Conservation (phyloP, 2,888 invertebrate genomes). For the Eilema caniola region DNA sequence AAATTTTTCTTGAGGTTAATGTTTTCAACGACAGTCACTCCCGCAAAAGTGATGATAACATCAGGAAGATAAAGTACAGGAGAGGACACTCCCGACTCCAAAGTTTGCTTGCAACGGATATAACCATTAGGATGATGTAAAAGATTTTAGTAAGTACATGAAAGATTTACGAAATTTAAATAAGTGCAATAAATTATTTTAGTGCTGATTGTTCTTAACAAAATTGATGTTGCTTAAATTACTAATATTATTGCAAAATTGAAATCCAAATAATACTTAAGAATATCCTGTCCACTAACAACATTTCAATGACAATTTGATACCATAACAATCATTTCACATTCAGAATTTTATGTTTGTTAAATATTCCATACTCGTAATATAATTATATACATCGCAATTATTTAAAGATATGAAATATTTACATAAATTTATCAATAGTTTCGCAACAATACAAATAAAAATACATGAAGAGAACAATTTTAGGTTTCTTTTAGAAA, state of each 20-base stretch:
- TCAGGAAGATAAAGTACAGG: no score
- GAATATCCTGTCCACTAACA: not conserved
- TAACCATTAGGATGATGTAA: not conserved
- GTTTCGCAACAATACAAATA: conserved; percentile 43
- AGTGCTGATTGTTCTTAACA: not conserved
- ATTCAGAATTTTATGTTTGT: conserved; percentile 26
- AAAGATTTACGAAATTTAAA: not conserved
- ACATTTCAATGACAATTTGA: conserved; percentile 13
- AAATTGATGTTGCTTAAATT: not conserved
- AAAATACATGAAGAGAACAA: conserved; percentile 41
- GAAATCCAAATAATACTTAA: not conserved
- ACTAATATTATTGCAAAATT: not conserved
- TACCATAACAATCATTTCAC: conserved; percentile 12
- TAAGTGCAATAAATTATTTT: not conserved
- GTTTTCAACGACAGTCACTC: not conserved
- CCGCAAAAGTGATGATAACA: not conserved
- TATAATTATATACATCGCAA: conserved; percentile 43
- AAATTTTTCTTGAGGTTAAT: no score
- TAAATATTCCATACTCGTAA: conserved; percentile 23
- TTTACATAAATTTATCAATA: conserved; percentile 50
- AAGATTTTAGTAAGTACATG: not conserved
- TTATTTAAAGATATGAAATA: conserved; percentile 36
- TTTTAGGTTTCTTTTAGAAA: conserved; percentile 58
- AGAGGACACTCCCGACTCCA: not conserved
- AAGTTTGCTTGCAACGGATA: not conserved